Conservation (phyloP, 2,888 invertebrate genomes). For the Drosophila engyochracea region DNA sequence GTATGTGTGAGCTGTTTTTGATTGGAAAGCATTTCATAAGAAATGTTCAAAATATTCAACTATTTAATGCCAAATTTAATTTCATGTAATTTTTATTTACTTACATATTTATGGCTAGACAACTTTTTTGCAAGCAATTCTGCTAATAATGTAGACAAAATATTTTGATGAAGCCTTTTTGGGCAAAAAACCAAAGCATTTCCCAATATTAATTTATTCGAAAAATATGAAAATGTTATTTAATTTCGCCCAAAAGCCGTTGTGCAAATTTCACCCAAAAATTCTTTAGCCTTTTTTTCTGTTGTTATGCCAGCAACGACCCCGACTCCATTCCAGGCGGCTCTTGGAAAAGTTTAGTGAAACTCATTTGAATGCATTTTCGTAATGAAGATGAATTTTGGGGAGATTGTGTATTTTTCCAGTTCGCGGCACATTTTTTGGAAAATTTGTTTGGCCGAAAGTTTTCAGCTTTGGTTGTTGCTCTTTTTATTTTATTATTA, state of each 20-base stretch:
- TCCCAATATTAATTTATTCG: slow-evolving; percentile 42
- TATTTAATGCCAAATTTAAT: neutral
- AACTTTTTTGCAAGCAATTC: slow-evolving; percentile 8
- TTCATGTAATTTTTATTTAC: neutral
- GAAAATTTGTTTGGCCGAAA: slow-evolving; percentile 62
- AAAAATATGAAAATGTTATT: slow-evolving; percentile 45
- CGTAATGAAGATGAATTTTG: slow-evolving; percentile 72
- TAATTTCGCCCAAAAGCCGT: slow-evolving; percentile 28
- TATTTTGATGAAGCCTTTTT: slow-evolving; percentile 29
- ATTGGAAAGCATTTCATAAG: neutral
- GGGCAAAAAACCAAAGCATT: slow-evolving; percentile 7
- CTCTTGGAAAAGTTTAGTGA: slow-evolving; percentile 42
- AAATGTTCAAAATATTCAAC: neutral
- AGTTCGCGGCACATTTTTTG: slow-evolving; percentile 71
- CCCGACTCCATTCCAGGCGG: neutral
- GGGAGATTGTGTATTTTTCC: slow-evolving; percentile 79
- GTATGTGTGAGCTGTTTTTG: neutral
- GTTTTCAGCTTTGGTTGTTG: slow-evolving; percentile 45
- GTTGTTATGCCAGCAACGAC: slow-evolving; percentile 13
- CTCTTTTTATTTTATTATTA: slow-evolving; percentile 13
- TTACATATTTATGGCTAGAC: neutral
- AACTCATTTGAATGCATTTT: slow-evolving; percentile 76
- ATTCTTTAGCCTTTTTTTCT: slow-evolving; percentile 33
- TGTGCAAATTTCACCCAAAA: slow-evolving; percentile 26
- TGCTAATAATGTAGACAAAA: slow-evolving; percentile 22